Conservation (phyloP, 2,797 vertebrate species). For the Leptoclinus maculatus region DNA sequence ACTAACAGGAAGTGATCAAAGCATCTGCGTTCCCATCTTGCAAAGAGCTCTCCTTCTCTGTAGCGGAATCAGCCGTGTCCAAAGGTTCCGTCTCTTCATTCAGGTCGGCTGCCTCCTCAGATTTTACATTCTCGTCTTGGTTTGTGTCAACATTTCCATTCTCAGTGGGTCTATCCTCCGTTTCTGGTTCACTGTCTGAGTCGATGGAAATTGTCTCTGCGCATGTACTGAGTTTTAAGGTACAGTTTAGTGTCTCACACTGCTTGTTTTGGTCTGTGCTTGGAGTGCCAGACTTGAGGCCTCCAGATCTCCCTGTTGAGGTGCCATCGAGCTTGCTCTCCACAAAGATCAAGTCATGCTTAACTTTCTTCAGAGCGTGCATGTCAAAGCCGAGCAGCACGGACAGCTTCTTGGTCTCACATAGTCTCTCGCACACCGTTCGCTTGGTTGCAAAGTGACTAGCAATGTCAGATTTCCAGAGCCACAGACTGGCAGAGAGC, state of each 20-base stretch:
- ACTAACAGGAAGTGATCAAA: conserved; percentile 59
- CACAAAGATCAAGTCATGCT: conserved; percentile 93
- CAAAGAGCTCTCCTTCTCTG: conserved; percentile 37
- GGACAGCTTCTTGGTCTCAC: conserved; percentile 86
- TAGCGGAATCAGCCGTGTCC: conserved; percentile 57
- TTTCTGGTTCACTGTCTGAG: conserved; percentile 83
- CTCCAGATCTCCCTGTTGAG: conserved; percentile 80
- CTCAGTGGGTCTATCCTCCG: conserved; percentile 43
- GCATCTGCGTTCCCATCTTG: conserved; percentile 55
- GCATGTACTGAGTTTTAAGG: conserved; percentile 79
- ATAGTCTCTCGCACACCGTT: conserved; percentile 88
- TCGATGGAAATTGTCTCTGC: conserved; percentile 84
- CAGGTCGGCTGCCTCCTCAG: conserved; percentile 47
- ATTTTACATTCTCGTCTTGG: conserved; percentile 18
- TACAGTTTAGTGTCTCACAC: conserved; percentile 84
- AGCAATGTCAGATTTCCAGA: conserved; percentile 97
- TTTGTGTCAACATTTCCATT: conserved; percentile 47
- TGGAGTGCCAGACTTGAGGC: conserved; percentile 59
- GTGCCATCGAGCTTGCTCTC: conserved; percentile 80
- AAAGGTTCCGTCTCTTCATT: conserved; percentile 50
- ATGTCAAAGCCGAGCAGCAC: conserved; percentile 96
- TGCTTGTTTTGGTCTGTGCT: conserved; percentile 83
- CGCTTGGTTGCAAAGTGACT: conserved; percentile 93
- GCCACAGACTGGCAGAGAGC: conserved; percentile 93
- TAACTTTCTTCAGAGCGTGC: conserved; percentile 91